Base-by-base conservation (phyloP, 1,140 invertebrate genomes). In the Heliconius hewitsoni region DNA sequence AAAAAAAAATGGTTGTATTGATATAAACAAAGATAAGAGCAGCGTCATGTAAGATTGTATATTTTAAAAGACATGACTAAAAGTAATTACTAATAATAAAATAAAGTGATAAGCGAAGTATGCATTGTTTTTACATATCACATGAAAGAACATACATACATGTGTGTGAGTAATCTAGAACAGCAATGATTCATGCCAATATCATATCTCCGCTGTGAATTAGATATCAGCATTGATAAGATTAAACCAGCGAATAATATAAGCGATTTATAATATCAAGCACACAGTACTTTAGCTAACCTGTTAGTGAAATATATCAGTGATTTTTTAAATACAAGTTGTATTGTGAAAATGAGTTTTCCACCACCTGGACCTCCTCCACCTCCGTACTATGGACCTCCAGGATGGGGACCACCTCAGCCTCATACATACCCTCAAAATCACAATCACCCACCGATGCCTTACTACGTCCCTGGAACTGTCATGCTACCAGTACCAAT, bases 401-500 rank as follows among this genome's bases (percentile, higher is more conserved):
- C 83, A 50, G 71, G 79, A 50, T 81, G 79, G 79, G 77, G 76
- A 18, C 85, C 83, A 16, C 83, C 76, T 2, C 81, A 80, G 8
- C 84, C 83, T 80, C 81, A 8, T 78, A 74, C 82, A 18, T 81
- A 79, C 1, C 85, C 82, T 23, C 76, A 83, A n/a, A 19, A 70
- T 37, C 34, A 37, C 46, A 83, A 78, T 74, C 81, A 72, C n/a
- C 70, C 77, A 8, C 75, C 83, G 2, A 87, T 87, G 71, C 89
- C 89, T 16, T 90, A 90, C 80, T 91, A 85, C 80, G 80, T 92
- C 0, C 91, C 91, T 52, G 89, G 91, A 16, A 84, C 90, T 1
- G 81, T 92, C 52, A 93, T 93, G 90, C 81, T 93, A 5, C 91
- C 91, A 3, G 84, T 90, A 1, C 88, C 89, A 0, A 71, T 87